Percentiles rank a stretch among this genome's conserved stretches.
Conservation (phyloP, 1,140 invertebrate species). For the Leucophenga varia region DNA sequence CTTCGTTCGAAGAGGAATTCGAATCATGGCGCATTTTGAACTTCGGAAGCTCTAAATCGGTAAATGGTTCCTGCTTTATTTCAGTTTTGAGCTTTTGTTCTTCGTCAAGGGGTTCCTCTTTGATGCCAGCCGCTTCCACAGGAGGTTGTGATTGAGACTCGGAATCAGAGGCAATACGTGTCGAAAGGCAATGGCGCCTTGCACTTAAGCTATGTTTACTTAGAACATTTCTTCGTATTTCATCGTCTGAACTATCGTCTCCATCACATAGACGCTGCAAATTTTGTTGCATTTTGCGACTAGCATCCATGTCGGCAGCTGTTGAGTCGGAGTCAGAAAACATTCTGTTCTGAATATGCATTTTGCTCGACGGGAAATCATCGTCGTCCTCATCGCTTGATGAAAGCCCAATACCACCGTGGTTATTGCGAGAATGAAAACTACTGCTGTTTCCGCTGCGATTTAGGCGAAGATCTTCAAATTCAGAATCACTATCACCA, state of each 20-base stretch:
- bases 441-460: constrained; percentile 36
- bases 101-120: constrained; percentile 23
- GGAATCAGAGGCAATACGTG: constrained; percentile 64
- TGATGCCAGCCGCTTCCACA: constrained; percentile 57
- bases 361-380: constrained; percentile 14
- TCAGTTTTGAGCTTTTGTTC: constrained; percentile 56
- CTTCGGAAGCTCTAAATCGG: constrained; percentile 31
- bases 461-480: constrained; percentile 57
- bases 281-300: constrained; percentile 39
- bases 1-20: constrained; percentile 32
- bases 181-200: constrained; percentile 60
- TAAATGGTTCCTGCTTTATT: constrained; percentile 44
- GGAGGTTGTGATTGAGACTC: constrained; percentile 44
- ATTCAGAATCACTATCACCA: constrained; percentile 75
- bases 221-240: constrained; percentile 34
- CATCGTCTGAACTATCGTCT: constrained; percentile 54
- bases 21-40: constrained; percentile 35
- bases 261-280: constrained; percentile 44
- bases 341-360: constrained; percentile 26
- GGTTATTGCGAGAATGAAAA: constrained; percentile 34
- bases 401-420: constrained; percentile 19
- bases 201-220: constrained; percentile 44
- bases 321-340: constrained; percentile 43
- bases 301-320: constrained; percentile 11
- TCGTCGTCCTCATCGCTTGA: constrained; percentile 40